Percentiles rank a stretch among this genome's conserved stretches.
phyloP scores from a whole-genome alignment of 2,888 invertebrate species.

The Pollenia angustigena region DNA sequence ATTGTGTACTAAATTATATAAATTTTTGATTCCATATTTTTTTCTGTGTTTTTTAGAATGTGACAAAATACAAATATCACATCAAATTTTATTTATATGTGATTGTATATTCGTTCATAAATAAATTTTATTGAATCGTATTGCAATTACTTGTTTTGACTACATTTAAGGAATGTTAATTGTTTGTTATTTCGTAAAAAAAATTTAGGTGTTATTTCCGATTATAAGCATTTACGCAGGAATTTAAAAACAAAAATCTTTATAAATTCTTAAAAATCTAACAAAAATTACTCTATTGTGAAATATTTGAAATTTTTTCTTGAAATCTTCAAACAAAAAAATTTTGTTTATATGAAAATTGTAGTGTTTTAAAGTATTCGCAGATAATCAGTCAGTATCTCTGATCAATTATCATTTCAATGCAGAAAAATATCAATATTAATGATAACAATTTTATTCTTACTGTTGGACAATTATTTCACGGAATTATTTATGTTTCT shows the following conservation, averaged over 20 bases:
- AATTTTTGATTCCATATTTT: neutral
- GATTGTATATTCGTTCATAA: neutral
- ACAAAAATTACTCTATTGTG: neutral
- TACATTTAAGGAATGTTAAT: conserved; percentile 54
- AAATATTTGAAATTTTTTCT: conserved; percentile 20
- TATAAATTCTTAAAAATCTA: neutral
- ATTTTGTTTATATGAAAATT: neutral
- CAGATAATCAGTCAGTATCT: conserved; percentile 34
- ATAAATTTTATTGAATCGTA: too few species aligned
- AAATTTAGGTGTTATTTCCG: conserved; percentile 21
- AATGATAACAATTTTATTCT: conserved; percentile 30
- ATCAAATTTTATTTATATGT: conserved; percentile 15
- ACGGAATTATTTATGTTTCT: conserved; percentile 25
- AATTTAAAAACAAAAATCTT: neutral
- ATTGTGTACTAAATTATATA: neutral
- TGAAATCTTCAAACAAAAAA: conserved; percentile 9
- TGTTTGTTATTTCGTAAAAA: conserved; percentile 35
- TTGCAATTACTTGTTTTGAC: conserved; percentile 50
- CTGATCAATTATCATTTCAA: conserved; percentile 30
- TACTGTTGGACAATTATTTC: conserved; percentile 11
- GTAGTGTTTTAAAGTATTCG: neutral
- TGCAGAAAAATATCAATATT: neutral
- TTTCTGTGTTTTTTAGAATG: conserved; percentile 10
- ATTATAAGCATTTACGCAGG: conserved; percentile 5
- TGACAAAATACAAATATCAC: conserved; percentile 19